phyloP scores from a whole-genome alignment of 2,888 invertebrate species.

The Adelphocoris suturalis region DNA sequence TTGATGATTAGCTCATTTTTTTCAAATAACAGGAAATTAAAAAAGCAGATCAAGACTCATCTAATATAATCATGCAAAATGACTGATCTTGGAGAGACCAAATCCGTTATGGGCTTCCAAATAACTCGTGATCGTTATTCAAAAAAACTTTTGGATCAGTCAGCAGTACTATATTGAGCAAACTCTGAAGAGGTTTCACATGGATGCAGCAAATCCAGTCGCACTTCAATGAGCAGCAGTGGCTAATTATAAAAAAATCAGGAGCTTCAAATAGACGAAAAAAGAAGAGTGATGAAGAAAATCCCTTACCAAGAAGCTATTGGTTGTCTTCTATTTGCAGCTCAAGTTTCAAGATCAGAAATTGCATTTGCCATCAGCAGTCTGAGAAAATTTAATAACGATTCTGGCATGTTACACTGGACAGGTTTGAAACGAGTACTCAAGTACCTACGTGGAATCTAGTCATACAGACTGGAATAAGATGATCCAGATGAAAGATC shows the following conservation, averaged over 20 bases:
- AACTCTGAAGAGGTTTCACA: conserved; percentile 11
- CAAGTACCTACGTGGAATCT: background rate
- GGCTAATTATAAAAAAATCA: background rate
- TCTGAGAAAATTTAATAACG: background rate
- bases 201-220: background rate
- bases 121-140: background rate
- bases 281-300: background rate
- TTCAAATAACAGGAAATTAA: background rate
- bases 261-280: background rate
- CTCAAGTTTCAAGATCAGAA: background rate
- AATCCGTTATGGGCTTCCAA: conserved; percentile 28
- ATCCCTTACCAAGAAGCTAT: conserved; percentile 21
- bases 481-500: conserved; percentile 28
- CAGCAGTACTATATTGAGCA: background rate
- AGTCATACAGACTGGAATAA: background rate
- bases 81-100: conserved; percentile 53
- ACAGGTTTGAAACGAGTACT: background rate
- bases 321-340: background rate
- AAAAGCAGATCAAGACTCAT: background rate
- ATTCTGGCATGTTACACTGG: background rate
- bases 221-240: background rate
- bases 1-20: background rate
- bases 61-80: background rate
- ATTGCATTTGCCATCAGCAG: conserved; percentile 1
- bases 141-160: background rate